Percentiles rank a stretch among this genome's conserved stretches.
These are phyloP conservation scores for Heteropelma amictum DNA, from an alignment of 2,888 invertebrate species.

Conservation along the genomic window DNA sequence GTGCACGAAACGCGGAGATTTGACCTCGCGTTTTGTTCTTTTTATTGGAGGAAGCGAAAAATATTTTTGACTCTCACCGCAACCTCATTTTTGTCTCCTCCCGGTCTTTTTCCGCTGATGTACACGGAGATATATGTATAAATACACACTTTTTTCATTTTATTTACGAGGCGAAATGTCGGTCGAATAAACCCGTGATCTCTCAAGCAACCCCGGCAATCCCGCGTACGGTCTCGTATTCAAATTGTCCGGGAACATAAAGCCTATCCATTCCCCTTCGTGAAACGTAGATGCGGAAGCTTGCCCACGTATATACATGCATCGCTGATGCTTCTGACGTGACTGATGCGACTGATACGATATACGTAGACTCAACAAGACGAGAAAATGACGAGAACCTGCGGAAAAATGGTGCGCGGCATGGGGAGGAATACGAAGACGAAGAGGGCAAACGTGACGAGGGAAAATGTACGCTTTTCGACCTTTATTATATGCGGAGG, in stretches of 20 bases:
- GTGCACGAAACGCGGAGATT: slow-evolving; percentile 21
- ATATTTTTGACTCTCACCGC: slow-evolving; percentile 32
- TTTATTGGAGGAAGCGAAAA: slow-evolving; percentile 9
- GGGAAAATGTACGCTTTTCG: slow-evolving; percentile 25
- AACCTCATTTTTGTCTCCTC: slow-evolving; percentile 32
- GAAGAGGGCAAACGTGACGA: slow-evolving; percentile 41
- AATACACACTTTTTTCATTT: slow-evolving; percentile 20
- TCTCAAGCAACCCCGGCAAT: slow-evolving; percentile 14
- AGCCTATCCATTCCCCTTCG: slow-evolving; percentile 9
- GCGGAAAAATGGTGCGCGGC: slow-evolving; percentile 1
- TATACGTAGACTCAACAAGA: slow-evolving; percentile 12
- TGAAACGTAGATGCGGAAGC: background rate
- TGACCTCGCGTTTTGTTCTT: slow-evolving; percentile 40
- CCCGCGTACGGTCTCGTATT: slow-evolving; percentile 24
- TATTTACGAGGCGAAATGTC: slow-evolving; percentile 27
- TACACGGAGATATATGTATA: no score
- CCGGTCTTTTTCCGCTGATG: background rate
- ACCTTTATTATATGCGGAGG: slow-evolving; percentile 31
- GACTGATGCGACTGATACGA: no score
- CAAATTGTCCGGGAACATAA: slow-evolving; percentile 36
- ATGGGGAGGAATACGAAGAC: slow-evolving; percentile 13
- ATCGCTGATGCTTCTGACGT: slow-evolving; percentile 8
- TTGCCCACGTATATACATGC: background rate
- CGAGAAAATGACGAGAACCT: slow-evolving; percentile 24
- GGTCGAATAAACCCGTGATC: slow-evolving; percentile 21